Evolutionary conservation across 2,888 invertebrate species (phyloP), one percentile per base, ranked within the genome.

Genomic region (Synergus laeviventris): DNA sequence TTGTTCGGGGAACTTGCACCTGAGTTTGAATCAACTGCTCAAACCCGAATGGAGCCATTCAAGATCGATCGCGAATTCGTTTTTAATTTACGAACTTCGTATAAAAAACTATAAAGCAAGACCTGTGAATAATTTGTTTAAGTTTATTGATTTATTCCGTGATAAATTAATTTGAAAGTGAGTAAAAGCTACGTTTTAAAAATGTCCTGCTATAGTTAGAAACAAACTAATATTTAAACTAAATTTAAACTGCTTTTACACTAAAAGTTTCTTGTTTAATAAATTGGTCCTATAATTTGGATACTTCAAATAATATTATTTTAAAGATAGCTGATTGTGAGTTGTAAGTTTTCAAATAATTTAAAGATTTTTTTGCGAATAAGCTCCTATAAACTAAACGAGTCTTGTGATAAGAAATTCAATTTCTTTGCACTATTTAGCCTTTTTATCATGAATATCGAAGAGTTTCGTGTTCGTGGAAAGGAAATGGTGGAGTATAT

Each of bases 401-500:
- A 42, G 45, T 49, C 49, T 49, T 4, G 45, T 45, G n/a, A n/a
- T n/a, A 49, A 49, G n/a, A 49, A n/a, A 8, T 49, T 1, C 9
- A n/a, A 49, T 18, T n/a, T n/a, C n/a, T 49, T 49, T n/a, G 49
- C 31, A 31, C 31, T n/a, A n/a, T 49, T 16, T 18, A 49, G 49
- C 49, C 8, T 24, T 54, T 74, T 73, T 62, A 91, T 87, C 89
- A 98, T 98, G 98, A 96, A 98, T 91, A 94, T 95, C 81, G 94
- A 96, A 82, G 97, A 97, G 91, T 98, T 98, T 91, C 94, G 97
- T 75, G 92, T 94, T 78, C 94, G 96, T 77, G 98, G 98, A 73
- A 96, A 96, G 90, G 96, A 97, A 92, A 98, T 98, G 97, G 95
- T 98, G 82, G 98, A 99, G 89, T 98, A 97, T 91, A 97, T 98